Conservation (phyloP, 1,140 invertebrate species). For the Chionoecetes opilio region DNA sequence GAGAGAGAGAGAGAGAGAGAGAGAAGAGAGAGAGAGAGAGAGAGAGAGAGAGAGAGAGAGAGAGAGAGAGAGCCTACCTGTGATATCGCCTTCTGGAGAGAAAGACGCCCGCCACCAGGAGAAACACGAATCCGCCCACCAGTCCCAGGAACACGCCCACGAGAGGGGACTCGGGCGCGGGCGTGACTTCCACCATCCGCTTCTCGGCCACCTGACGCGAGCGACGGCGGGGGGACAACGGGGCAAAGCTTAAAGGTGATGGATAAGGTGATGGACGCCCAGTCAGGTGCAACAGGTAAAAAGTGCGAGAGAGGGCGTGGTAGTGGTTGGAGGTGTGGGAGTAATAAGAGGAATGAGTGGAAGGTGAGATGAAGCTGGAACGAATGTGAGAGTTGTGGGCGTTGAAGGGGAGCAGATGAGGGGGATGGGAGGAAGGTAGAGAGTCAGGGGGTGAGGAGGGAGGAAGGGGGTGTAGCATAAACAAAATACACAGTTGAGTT, state of each 20-base stretch:
- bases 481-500: not conserved
- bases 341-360: not conserved
- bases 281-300: slow-evolving; percentile 7
- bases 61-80: too few species aligned
- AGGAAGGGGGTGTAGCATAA: not conserved
- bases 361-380: too few species aligned
- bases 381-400: too few species aligned
- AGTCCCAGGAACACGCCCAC: slow-evolving; percentile 57
- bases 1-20: too few species aligned
- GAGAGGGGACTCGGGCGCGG: slow-evolving; percentile 36
- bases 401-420: not conserved
- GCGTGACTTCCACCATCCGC: slow-evolving; percentile 45
- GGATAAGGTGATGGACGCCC: not conserved
- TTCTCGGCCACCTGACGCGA: slow-evolving; percentile 64
- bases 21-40: too few species aligned
- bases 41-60: too few species aligned
- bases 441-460: not conserved
- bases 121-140: slow-evolving; percentile 48
- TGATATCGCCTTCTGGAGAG: not conserved
- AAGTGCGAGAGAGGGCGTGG: not conserved
- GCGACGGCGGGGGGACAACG: not conserved
- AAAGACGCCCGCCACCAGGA: slow-evolving; percentile 2
- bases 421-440: not conserved
- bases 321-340: too few species aligned
- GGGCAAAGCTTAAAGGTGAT: slow-evolving; percentile 19